phyloP scores from a whole-genome alignment of 2,888 invertebrate genomes.

The Drosophila mettleri region DNA sequence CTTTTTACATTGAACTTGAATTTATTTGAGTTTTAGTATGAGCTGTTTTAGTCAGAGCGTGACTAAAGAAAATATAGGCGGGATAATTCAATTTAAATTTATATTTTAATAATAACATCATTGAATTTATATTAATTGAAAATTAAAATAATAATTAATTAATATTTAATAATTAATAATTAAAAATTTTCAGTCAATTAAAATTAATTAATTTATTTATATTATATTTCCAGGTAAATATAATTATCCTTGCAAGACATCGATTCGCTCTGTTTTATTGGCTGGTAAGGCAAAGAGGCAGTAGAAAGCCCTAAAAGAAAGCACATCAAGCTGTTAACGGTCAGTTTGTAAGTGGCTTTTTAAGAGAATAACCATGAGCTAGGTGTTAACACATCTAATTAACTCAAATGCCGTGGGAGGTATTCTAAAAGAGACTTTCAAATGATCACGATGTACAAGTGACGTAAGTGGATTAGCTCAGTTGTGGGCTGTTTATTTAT shows the following conservation, averaged over 20 bases:
- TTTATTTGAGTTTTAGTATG: background rate
- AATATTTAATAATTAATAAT: too few relatives aligned
- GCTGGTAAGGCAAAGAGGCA: background rate
- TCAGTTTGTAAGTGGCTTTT: slow-evolving; percentile 34
- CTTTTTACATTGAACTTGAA: slow-evolving; percentile 16
- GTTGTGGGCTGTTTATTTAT: slow-evolving; percentile 61
- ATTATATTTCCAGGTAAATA: slow-evolving; percentile 58
- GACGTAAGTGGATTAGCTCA: slow-evolving; percentile 30
- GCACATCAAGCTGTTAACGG: slow-evolving; percentile 39
- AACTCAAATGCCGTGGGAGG: slow-evolving; percentile 41
- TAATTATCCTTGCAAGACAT: slow-evolving; percentile 7
- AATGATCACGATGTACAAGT: slow-evolving; percentile 49
- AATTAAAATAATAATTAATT: background rate
- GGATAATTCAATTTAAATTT: background rate
- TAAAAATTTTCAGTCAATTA: background rate
- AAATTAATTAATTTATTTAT: background rate
- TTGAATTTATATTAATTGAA: background rate
- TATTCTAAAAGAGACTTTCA: slow-evolving; percentile 49
- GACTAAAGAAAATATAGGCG: too few relatives aligned
- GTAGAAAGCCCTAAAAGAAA: slow-evolving; percentile 8
- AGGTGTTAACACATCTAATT: slow-evolving; percentile 45
- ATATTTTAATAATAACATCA: background rate
- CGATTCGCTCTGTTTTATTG: background rate
- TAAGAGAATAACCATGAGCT: slow-evolving; percentile 14
- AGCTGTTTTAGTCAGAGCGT: background rate